phyloP scores from a whole-genome alignment of 2,888 invertebrate species.

The Hirtodrosophila histrioides region DNA sequence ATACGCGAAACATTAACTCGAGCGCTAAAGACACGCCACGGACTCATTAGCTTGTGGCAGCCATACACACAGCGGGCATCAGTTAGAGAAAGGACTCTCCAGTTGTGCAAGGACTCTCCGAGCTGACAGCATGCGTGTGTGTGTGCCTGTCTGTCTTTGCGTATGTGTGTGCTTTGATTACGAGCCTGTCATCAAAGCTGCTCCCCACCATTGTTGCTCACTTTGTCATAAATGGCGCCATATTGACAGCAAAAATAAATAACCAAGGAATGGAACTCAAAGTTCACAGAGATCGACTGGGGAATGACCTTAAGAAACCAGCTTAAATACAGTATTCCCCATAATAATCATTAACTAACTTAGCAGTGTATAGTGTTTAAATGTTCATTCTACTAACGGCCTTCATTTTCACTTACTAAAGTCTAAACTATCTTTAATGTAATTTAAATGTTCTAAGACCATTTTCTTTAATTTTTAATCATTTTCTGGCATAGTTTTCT shows the following conservation, averaged over 20 bases:
- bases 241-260: conserved; percentile 57
- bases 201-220: conserved; percentile 52
- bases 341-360: not conserved
- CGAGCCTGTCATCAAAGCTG: conserved; percentile 25
- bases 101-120: conserved; percentile 18
- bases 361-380: no score
- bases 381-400: no score
- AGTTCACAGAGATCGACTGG: not conserved
- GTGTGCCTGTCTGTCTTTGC: no score
- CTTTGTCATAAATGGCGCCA: conserved; percentile 75
- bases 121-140: conserved; percentile 13
- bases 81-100: conserved; percentile 5
- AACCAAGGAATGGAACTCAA: not conserved
- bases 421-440: no score
- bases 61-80: conserved; percentile 6
- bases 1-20: conserved; percentile 77
- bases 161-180: conserved; percentile 28
- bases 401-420: no score
- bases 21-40: conserved; percentile 75
- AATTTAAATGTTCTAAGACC: no score
- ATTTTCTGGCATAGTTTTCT: no score
- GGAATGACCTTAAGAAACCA: conserved; percentile 4
- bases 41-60: conserved; percentile 70
- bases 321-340: conserved; percentile 10
- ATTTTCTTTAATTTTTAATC: no score